These are phyloP conservation scores for Cataglyphis livida DNA, from an alignment of 2,888 invertebrate species.

Conservation along the genomic window DNA sequence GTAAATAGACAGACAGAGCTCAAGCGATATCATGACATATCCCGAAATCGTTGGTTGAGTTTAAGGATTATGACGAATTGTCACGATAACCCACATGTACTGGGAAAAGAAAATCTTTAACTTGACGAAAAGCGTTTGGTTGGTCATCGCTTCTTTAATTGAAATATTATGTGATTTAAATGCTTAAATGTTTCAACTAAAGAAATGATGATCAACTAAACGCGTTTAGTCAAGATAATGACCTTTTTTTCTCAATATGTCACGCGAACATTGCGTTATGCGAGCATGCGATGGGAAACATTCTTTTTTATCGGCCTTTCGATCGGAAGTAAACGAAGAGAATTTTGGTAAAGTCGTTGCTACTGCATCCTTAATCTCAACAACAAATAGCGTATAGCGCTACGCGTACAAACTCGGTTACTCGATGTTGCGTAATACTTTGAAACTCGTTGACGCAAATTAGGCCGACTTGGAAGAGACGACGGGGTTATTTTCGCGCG, in stretches of 20 bases:
- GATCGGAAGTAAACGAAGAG: slow-evolving; percentile 19
- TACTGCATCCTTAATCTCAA: slow-evolving; percentile 10
- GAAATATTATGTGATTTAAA: too few species aligned
- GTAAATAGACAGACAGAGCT: neutral
- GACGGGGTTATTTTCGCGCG: slow-evolving; percentile 27
- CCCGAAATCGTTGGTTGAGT: slow-evolving; percentile 47
- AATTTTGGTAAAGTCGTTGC: slow-evolving; percentile 24
- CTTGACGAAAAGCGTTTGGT: too few species aligned
- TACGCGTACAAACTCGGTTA: slow-evolving; percentile 12
- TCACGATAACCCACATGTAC: slow-evolving; percentile 7
- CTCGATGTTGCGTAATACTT: slow-evolving; percentile 43
- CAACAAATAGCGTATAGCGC: neutral
- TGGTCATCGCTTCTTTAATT: too few species aligned
- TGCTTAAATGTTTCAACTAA: too few species aligned
- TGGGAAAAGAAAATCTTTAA: too few species aligned
- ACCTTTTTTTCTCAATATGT: too few species aligned
- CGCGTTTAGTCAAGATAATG: too few species aligned
- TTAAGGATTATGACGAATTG: slow-evolving; percentile 5
- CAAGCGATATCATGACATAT: slow-evolving; percentile 51
- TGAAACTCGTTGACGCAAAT: slow-evolving; percentile 20
- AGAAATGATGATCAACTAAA: too few species aligned
- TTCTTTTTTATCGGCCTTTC: slow-evolving; percentile 42
- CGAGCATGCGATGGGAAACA: neutral
- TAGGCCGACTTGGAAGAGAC: slow-evolving; percentile 42
- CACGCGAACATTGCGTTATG: too few species aligned